Percentiles rank a stretch among this genome's conserved stretches.
Evolutionary conservation across 2,888 invertebrate species (phyloP).

Genomic region (Dioctria rufipes): DNA sequence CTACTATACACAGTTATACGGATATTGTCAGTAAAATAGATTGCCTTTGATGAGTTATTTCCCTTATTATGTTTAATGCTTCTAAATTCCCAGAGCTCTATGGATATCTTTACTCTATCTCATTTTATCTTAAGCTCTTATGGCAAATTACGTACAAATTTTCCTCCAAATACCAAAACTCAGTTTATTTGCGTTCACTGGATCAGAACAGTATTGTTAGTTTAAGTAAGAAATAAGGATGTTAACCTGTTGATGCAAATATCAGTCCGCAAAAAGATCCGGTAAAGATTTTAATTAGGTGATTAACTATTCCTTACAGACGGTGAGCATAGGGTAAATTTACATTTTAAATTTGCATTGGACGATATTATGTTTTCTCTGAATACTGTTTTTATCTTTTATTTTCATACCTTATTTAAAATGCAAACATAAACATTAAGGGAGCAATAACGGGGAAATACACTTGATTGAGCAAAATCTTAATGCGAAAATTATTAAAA

Average conservation of each 20-base stretch:
- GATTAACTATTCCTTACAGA: constrained; percentile 27
- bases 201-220: constrained; percentile 1
- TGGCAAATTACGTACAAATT: not conserved
- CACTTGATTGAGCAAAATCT: not conserved
- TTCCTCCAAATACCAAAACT: not conserved
- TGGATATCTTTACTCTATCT: not conserved
- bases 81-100: not conserved
- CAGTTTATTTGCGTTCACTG: constrained; percentile 6
- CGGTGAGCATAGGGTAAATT: constrained; percentile 15
- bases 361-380: not conserved
- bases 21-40: not conserved
- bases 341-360: constrained; percentile 13
- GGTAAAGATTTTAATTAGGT: constrained; percentile 30
- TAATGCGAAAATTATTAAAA: not conserved
- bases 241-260: constrained; percentile 33
- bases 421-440: not conserved
- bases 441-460: too few species aligned
- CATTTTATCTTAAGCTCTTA: not conserved
- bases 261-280: not conserved
- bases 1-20: not conserved
- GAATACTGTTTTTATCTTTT: not conserved
- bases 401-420: not conserved
- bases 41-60: not conserved
- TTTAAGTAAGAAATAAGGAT: constrained; percentile 20
- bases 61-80: not conserved